These are phyloP conservation scores for Drosophila pandora DNA, from an alignment of 1,140 invertebrate species.

Conservation along the genomic window DNA sequence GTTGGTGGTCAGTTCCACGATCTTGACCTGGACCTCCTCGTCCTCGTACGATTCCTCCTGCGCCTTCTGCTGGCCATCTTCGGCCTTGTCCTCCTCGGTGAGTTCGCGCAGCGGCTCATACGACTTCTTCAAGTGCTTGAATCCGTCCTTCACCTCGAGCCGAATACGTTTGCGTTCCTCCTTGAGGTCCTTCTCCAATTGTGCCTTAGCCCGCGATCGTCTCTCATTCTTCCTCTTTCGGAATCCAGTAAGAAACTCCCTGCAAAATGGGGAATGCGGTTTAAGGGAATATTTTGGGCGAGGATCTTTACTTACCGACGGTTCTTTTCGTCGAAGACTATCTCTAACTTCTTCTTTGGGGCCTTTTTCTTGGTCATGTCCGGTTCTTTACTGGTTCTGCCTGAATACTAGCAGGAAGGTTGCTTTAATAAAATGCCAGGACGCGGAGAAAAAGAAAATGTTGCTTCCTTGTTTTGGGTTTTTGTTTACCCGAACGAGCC, in stretches of 20 bases:
- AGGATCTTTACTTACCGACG: slow-evolving; percentile 84
- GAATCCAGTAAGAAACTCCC: slow-evolving; percentile 91
- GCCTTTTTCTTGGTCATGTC: slow-evolving; percentile 58
- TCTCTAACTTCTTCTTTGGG: slow-evolving; percentile 85
- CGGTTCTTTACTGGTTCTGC: slow-evolving; percentile 46
- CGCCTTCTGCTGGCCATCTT: slow-evolving; percentile 56
- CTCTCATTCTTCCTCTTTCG: slow-evolving; percentile 90
- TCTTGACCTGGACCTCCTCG: slow-evolving; percentile 90
- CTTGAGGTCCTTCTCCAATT: slow-evolving; percentile 88
- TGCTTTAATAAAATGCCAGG: too few relatives aligned
- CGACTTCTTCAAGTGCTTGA: slow-evolving; percentile 85
- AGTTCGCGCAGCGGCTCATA: slow-evolving; percentile 88
- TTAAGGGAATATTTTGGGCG: not conserved
- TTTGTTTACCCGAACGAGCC: not conserved
- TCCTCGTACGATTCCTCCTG: slow-evolving; percentile 89
- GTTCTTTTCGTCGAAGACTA: slow-evolving; percentile 87
- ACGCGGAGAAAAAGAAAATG: not conserved
- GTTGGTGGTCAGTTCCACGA: slow-evolving; percentile 88
- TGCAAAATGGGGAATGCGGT: slow-evolving; percentile 47
- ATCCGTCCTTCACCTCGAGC: slow-evolving; percentile 87
- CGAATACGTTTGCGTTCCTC: slow-evolving; percentile 90
- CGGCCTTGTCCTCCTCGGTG: slow-evolving; percentile 87
- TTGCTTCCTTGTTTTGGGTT: not conserved
- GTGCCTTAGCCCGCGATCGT: slow-evolving; percentile 88
- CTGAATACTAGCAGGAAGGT: not conserved